phyloP scores from a whole-genome alignment of 1,140 invertebrate genomes.

The Drosophila littoralis region DNA sequence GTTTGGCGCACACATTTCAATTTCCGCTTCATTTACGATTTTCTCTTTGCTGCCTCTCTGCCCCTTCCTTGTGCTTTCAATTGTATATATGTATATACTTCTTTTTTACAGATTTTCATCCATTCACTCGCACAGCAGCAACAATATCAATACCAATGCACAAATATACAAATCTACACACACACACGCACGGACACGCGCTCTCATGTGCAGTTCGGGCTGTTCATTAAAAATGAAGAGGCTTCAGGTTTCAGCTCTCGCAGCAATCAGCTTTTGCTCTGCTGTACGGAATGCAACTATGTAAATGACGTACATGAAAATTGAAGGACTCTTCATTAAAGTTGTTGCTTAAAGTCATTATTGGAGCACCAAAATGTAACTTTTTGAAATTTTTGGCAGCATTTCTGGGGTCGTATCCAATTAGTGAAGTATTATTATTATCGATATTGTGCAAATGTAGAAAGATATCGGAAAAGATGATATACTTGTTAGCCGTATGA shows the following conservation, averaged over 20 bases:
- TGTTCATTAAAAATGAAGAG: slow-evolving; percentile 34
- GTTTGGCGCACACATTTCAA: slow-evolving; percentile 62
- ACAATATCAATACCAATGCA: neutral
- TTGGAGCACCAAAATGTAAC: too few species aligned
- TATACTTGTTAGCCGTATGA: too few species aligned
- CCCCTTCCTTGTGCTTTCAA: slow-evolving; percentile 34
- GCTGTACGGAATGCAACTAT: neutral
- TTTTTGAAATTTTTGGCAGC: too few species aligned
- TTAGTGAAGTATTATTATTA: too few species aligned
- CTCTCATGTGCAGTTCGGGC: neutral
- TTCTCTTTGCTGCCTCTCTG: neutral
- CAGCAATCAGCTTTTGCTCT: slow-evolving; percentile 18
- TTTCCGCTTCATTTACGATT: slow-evolving; percentile 67
- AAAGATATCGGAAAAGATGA: too few species aligned
- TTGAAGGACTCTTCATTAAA: neutral
- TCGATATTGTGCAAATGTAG: too few species aligned
- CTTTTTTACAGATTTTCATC: slow-evolving; percentile 5
- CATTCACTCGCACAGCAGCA: slow-evolving; percentile 15
- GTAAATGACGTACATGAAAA: too few species aligned
- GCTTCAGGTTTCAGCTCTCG: slow-evolving; percentile 11
- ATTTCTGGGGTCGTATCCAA: too few species aligned
- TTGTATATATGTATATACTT: too few species aligned
- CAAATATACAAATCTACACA: neutral
- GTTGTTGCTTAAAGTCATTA: too few species aligned
- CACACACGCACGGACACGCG: neutral